Percentiles rank a stretch among this genome's conserved stretches.
Conservation (phyloP, 2,113 vertebrate genomes). For the Melanocharis versteri region DNA sequence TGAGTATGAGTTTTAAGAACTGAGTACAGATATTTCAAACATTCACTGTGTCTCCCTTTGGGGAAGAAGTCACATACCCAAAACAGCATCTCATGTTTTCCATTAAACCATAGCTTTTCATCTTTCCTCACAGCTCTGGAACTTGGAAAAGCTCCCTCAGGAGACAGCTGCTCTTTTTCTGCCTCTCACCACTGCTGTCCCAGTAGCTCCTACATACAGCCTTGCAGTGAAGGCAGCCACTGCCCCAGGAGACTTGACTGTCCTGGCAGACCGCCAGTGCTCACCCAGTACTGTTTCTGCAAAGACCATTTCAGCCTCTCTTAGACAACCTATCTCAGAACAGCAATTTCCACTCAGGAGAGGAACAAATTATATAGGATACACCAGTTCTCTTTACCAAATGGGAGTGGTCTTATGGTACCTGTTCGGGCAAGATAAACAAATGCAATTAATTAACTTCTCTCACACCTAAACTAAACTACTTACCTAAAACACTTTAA, state of each 20-base stretch:
- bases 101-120: not conserved
- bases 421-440: not conserved
- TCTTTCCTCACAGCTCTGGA: not conserved
- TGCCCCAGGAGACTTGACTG: not conserved
- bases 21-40: not conserved
- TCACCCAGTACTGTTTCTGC: not conserved
- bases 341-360: not conserved
- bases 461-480: not conserved
- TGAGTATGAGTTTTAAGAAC: not conserved
- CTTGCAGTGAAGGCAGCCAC: rapidly evolving
- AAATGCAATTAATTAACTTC: not conserved
- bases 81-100: not conserved
- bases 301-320: not conserved
- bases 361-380: not conserved
- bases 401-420: not conserved
- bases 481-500: not conserved
- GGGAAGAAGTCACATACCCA: not conserved
- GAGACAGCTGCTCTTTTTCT: not conserved
- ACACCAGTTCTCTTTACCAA: not conserved
- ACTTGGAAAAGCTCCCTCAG: not conserved
- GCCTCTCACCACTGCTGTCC: not conserved
- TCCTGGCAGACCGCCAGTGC: not conserved
- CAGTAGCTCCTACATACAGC: not conserved
- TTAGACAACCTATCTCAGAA: not conserved
- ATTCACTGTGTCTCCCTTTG: not conserved